Evolutionary conservation across 2,113 vertebrate species (phyloP).

Genomic region (Girardinichthys multiradiatus): DNA sequence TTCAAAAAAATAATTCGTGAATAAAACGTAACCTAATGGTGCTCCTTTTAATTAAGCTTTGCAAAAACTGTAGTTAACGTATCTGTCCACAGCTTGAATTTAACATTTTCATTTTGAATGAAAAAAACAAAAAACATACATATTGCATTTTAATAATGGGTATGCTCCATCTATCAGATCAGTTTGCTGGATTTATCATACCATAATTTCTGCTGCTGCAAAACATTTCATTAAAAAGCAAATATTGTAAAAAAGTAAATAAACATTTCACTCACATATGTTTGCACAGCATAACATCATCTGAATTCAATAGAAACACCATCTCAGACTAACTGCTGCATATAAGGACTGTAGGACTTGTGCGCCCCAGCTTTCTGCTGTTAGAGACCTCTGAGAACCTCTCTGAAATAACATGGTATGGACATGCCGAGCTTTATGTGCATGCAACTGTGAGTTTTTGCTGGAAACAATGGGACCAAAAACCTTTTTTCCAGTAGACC

Average conservation of each 20-base stretch:
- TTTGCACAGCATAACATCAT: slow-evolving; percentile 45
- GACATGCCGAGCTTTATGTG: slow-evolving; percentile 51
- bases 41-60: slow-evolving; percentile 13
- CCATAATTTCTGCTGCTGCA: too few relatives aligned
- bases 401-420: slow-evolving; percentile 35
- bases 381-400: slow-evolving; percentile 4
- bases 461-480: slow-evolving; percentile 30
- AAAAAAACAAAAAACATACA: slow-evolving; percentile 26
- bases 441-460: slow-evolving; percentile 33
- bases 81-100: slow-evolving; percentile 20
- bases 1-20: slow-evolving; percentile 21
- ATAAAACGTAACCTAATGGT: neutral
- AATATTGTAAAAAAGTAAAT: slow-evolving; percentile 38
- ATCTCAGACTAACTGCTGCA: slow-evolving; percentile 30
- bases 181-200: too few relatives aligned
- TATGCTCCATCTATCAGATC: too few relatives aligned
- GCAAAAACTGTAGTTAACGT: slow-evolving; percentile 21
- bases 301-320: slow-evolving; percentile 32
- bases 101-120: slow-evolving; percentile 1
- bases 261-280: slow-evolving; percentile 50
- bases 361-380: slow-evolving; percentile 4
- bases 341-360: neutral
- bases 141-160: neutral
- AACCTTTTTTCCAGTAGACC: slow-evolving; percentile 30
- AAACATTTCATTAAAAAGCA: neutral